phyloP scores from a whole-genome alignment of 2,113 vertebrate genomes.

The Octodon degus region DNA sequence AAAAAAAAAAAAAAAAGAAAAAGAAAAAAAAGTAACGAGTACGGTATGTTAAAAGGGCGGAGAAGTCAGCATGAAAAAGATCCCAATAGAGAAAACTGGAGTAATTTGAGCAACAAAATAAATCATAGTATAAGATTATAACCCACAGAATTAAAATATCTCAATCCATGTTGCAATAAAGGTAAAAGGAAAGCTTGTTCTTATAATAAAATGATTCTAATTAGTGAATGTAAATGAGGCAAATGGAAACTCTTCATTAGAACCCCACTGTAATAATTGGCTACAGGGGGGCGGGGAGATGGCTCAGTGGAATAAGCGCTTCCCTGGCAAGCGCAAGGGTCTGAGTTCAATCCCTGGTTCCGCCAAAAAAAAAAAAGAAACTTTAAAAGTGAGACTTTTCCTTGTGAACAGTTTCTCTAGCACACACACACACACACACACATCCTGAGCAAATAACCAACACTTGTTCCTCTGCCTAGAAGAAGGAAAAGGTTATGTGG shows the following conservation, averaged over 20 bases:
- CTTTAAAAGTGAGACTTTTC: no score
- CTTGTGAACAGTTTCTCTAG: no score
- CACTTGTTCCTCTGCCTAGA: no score
- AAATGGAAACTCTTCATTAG: not conserved
- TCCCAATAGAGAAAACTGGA: not conserved
- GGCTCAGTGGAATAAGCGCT: no score
- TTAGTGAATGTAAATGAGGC: not conserved
- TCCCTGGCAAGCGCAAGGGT: no score
- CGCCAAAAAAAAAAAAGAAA: no score
- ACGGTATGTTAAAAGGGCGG: not conserved
- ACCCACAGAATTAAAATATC: conserved; percentile 14
- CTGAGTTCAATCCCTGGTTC: no score
- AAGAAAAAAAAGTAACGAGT: not conserved
- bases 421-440: no score
- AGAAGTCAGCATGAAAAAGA: not conserved
- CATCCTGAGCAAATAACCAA: no score
- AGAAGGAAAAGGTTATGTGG: no score
- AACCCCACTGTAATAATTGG: not conserved
- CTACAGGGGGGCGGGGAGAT: no score
- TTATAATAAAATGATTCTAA: not conserved
- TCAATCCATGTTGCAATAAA: not conserved
- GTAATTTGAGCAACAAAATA: not conserved
- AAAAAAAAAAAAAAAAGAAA: not conserved
- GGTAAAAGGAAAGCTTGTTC: not conserved
- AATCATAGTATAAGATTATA: not conserved